phyloP scores from a whole-genome alignment of 1,140 invertebrate species.

The Caenorhabditis tropicalis region DNA sequence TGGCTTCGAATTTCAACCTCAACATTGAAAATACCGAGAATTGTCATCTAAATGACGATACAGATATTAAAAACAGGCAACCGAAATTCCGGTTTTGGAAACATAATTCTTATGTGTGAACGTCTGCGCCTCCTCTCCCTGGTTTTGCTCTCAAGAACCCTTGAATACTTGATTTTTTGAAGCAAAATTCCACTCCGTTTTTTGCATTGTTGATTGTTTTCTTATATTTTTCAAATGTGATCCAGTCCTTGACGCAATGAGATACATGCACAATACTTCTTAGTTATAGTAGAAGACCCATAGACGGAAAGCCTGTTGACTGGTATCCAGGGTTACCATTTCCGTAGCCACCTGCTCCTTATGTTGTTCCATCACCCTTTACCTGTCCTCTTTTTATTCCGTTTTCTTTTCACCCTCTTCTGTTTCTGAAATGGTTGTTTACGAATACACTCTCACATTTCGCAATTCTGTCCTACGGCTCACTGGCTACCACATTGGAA shows the following conservation, averaged over 20 bases:
- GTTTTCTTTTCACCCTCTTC: neutral
- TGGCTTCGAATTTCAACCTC: neutral
- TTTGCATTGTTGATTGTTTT: neutral
- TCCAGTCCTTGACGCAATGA: too few relatives aligned
- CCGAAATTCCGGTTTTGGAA: conserved; percentile 33
- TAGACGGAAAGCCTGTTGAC: too few relatives aligned
- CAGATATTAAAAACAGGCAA: neutral
- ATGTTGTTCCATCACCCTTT: neutral
- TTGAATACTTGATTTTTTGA: conserved; percentile 38
- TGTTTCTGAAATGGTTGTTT: neutral
- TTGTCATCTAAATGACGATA: neutral
- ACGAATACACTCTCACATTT: conserved; percentile 21
- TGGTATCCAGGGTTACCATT: too few relatives aligned
- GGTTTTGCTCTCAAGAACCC: conserved; percentile 19
- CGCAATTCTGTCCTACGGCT: neutral
- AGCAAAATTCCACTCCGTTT: neutral
- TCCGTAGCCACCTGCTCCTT: conserved; percentile 22
- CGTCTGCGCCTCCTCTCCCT: neutral
- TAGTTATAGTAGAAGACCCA: too few relatives aligned
- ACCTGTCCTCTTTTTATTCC: neutral
- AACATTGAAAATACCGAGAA: neutral
- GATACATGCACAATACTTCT: too few relatives aligned
- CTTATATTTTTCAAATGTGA: neutral
- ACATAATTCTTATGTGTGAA: conserved; percentile 9
- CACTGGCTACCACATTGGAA: neutral